phyloP scores from a whole-genome alignment of 2,888 invertebrate genomes.

The Biston stratarius region DNA sequence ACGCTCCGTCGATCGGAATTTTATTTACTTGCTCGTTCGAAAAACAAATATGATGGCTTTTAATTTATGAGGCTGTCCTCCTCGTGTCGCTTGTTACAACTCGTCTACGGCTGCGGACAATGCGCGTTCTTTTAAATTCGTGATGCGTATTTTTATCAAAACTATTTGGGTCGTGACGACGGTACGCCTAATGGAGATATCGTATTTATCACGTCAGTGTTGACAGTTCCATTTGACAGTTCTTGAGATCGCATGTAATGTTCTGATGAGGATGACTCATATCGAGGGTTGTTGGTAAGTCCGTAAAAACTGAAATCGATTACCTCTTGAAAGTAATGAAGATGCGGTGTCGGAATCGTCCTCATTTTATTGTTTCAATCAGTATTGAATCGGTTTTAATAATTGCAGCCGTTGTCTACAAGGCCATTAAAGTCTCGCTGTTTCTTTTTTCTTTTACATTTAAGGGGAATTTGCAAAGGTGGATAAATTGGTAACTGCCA shows the following conservation, averaged over 20 bases:
- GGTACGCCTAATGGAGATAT: slow-evolving; percentile 79
- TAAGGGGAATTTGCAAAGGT: slow-evolving; percentile 52
- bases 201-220: slow-evolving; percentile 79
- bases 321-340: slow-evolving; percentile 41
- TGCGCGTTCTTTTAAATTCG: slow-evolving; percentile 60
- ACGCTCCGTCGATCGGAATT: slow-evolving; percentile 80
- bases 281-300: slow-evolving; percentile 54
- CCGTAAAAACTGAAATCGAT: slow-evolving; percentile 46
- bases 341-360: slow-evolving; percentile 41
- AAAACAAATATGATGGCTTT: slow-evolving; percentile 83
- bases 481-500: slow-evolving; percentile 58
- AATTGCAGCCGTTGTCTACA: slow-evolving; percentile 35
- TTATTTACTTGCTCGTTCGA: slow-evolving; percentile 78
- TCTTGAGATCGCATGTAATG: slow-evolving; percentile 75
- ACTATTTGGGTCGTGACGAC: slow-evolving; percentile 71
- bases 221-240: slow-evolving; percentile 77
- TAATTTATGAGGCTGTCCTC: slow-evolving; percentile 78
- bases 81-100: slow-evolving; percentile 60
- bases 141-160: slow-evolving; percentile 64
- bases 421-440: slow-evolving; percentile 53
- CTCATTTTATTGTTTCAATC: slow-evolving; percentile 45
- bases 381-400: slow-evolving; percentile 42
- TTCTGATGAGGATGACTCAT: slow-evolving; percentile 66
- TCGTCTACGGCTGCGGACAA: slow-evolving; percentile 53
- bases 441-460: slow-evolving; percentile 56